Conservation (phyloP, 2,113 vertebrate species). For the Condylura cristata region DNA sequence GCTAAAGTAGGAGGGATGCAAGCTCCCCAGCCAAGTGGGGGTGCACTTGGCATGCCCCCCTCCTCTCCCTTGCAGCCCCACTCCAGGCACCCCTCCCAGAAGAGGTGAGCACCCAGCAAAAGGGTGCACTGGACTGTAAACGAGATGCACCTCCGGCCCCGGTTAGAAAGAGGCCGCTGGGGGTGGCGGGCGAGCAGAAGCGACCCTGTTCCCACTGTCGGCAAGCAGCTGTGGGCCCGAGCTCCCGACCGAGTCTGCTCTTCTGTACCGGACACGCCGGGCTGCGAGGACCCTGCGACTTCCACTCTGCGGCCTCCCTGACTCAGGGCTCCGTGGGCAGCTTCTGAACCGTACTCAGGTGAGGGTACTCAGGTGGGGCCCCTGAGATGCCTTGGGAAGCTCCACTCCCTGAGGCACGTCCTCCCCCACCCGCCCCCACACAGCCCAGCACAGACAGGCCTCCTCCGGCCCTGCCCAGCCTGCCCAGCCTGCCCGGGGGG, state of each 20-base stretch:
- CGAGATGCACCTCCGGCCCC: neutral
- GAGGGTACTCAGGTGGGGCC: neutral
- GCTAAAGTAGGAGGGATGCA: neutral
- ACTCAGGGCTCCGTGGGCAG: neutral
- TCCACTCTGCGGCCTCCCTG: too few species aligned
- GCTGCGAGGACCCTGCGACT: neutral
- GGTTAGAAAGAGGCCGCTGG: neutral
- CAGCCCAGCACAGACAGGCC: neutral
- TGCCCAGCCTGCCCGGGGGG: neutral
- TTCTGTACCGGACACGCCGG: neutral
- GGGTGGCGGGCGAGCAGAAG: neutral
- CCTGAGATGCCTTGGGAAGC: neutral
- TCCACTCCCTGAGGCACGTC: neutral
- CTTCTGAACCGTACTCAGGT: neutral
- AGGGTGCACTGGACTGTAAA: neutral
- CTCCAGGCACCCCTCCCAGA: neutral
- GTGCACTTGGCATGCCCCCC: too few species aligned
- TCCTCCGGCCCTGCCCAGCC: neutral
- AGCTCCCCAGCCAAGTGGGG: accelerated
- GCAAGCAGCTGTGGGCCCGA: accelerated
- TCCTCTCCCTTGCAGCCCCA: neutral
- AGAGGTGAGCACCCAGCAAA: neutral
- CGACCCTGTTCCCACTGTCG: neutral
- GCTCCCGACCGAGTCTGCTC: neutral
- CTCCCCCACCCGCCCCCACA: neutral